phyloP scores from a whole-genome alignment of 2,797 vertebrate genomes.

The Choloepus didactylus region DNA sequence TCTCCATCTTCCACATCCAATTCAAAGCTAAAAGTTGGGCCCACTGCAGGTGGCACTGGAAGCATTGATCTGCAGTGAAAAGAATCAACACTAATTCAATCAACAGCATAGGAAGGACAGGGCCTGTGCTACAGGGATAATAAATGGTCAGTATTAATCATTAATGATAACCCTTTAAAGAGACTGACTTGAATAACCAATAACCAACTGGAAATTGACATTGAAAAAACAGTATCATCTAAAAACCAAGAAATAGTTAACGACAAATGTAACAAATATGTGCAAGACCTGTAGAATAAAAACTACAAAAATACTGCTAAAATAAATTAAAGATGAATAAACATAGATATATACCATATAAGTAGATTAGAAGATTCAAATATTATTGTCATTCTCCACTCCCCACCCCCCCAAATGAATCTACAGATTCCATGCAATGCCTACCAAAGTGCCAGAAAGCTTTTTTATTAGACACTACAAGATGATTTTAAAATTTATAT shows the following conservation, averaged over 20 bases:
- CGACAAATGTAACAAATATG: slow-evolving; percentile 22
- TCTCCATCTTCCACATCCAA: slow-evolving; percentile 99
- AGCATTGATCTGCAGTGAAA: slow-evolving; percentile 94
- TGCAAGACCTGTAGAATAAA: neutral
- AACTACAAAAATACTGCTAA: slow-evolving; percentile 34
- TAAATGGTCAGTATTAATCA: neutral
- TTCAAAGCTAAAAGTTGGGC: slow-evolving; percentile 96
- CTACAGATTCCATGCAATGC: neutral
- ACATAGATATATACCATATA: slow-evolving; percentile 23
- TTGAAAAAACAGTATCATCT: slow-evolving; percentile 57
- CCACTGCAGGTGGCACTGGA: slow-evolving; percentile 95
- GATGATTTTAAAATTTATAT: slow-evolving; percentile 53
- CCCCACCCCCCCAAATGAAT: neutral
- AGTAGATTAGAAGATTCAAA: neutral
- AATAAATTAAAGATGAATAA: neutral
- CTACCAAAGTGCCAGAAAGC: neutral
- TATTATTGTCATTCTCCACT: neutral
- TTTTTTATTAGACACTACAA: slow-evolving; percentile 28
- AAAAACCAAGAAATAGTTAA: neutral
- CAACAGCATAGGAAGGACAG: neutral
- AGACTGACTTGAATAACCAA: neutral
- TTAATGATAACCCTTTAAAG: neutral
- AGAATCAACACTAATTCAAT: neutral
- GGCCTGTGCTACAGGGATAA: neutral
- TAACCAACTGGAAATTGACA: slow-evolving; percentile 41